Evolutionary conservation across 2,113 vertebrate species (phyloP).

Genomic region (Oceanites oceanicus): DNA sequence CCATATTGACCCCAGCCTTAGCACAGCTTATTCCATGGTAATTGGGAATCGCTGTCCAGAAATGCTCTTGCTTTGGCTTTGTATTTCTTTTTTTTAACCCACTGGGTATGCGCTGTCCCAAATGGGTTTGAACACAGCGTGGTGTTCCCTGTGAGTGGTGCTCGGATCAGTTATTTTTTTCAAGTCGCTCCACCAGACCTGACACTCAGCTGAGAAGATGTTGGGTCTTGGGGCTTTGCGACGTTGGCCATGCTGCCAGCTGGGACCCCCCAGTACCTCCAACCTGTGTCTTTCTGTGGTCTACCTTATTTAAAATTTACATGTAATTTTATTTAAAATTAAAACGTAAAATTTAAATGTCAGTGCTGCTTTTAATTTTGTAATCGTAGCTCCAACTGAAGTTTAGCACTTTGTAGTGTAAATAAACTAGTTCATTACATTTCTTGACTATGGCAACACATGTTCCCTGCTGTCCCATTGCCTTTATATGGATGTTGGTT

Average conservation of each 20-base stretch:
- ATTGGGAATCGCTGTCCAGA: background rate
- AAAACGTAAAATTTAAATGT: background rate
- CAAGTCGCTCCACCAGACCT: background rate
- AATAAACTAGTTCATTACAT: background rate
- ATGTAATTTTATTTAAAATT: background rate
- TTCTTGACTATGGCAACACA: background rate
- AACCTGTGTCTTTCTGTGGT: background rate
- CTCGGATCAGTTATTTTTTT: background rate
- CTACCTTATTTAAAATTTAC: background rate
- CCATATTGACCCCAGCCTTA: background rate
- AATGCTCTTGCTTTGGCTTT: background rate
- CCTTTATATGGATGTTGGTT: rapidly evolving
- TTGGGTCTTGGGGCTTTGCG: background rate
- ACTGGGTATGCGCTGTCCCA: background rate
- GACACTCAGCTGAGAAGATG: background rate
- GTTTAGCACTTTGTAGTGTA: background rate
- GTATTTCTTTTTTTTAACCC: background rate
- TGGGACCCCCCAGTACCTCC: background rate
- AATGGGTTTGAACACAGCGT: background rate
- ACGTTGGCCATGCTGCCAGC: rapidly evolving
- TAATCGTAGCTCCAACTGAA: background rate
- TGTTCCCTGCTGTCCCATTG: background rate
- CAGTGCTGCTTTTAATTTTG: background rate
- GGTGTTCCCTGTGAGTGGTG: background rate
- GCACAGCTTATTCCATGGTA: background rate